Percentiles rank a stretch among this genome's conserved stretches.
These are phyloP conservation scores for Ostrea edulis DNA, from an alignment of 1,140 invertebrate genomes.

Conservation along the genomic window DNA sequence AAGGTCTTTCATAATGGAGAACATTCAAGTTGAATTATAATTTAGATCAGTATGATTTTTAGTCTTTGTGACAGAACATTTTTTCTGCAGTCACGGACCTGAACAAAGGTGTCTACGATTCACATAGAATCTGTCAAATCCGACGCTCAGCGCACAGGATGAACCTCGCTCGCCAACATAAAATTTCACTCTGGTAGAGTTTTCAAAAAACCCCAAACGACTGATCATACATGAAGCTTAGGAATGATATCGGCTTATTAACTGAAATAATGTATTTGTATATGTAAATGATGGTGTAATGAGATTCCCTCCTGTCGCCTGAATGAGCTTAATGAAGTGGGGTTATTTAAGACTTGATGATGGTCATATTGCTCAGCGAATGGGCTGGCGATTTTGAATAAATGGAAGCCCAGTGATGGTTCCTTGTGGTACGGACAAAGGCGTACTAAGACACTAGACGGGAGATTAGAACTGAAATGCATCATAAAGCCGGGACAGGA, in stretches of 20 bases:
- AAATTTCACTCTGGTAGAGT: background rate
- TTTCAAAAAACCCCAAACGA: constrained; percentile 9
- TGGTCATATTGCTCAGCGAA: background rate
- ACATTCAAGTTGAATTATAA: background rate
- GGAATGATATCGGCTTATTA: constrained; percentile 30
- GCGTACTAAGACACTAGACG: background rate
- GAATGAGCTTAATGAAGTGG: constrained; percentile 7
- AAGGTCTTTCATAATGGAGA: too few relatives aligned
- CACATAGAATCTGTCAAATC: background rate
- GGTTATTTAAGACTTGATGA: constrained; percentile 30
- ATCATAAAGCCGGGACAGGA: background rate
- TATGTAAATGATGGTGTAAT: constrained; percentile 21
- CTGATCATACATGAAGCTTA: background rate
- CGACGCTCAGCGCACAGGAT: background rate
- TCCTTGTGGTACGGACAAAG: background rate
- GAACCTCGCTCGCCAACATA: constrained; percentile 24
- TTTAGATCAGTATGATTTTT: background rate
- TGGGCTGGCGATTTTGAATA: constrained; percentile 9
- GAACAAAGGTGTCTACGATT: background rate
- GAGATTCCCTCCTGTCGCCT: background rate
- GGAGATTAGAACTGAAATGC: background rate
- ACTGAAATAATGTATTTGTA: constrained; percentile 22
- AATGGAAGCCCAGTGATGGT: background rate
- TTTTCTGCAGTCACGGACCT: background rate
- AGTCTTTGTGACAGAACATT: background rate